These are phyloP conservation scores for Heterodera filipjevi DNA, from an alignment of 2,888 invertebrate species.

Conservation along the genomic window DNA sequence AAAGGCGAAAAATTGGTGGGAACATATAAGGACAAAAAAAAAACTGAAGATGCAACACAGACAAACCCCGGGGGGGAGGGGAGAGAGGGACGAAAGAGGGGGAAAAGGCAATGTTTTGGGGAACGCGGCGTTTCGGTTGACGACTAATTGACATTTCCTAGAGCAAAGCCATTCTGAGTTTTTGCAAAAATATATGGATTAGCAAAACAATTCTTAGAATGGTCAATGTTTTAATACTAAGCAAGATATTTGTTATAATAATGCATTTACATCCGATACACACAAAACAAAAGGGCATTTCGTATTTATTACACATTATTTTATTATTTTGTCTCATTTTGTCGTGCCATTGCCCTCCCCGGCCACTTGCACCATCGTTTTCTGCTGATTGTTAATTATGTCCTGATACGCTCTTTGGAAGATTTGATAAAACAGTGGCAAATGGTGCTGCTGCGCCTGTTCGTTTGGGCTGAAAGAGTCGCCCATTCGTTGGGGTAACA, in stretches of 20 bases:
- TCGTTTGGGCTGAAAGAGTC: not conserved
- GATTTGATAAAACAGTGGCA: not conserved
- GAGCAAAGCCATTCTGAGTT: too few species aligned
- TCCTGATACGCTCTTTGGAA: not conserved
- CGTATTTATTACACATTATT: not conserved
- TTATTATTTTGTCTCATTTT: not conserved
- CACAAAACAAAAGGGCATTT: not conserved
- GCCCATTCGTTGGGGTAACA: not conserved
- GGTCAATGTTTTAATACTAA: too few species aligned
- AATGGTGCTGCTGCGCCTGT: not conserved
- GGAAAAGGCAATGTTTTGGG: not conserved
- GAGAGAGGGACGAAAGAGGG: not conserved
- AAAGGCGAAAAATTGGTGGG: conserved; percentile 11
- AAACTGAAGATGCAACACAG: not conserved
- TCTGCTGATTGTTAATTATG: not conserved
- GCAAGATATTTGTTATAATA: too few species aligned
- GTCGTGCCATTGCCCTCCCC: not conserved
- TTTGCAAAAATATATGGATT: too few species aligned
- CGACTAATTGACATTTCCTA: not conserved
- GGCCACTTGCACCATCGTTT: not conserved
- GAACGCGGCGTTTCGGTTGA: not conserved
- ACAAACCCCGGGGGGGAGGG: not conserved
- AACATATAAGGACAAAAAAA: not conserved
- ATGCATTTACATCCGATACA: not conserved
- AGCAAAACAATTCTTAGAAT: too few species aligned